phyloP scores from a whole-genome alignment of 2,888 invertebrate species.

The Agapostemon virescens region DNA sequence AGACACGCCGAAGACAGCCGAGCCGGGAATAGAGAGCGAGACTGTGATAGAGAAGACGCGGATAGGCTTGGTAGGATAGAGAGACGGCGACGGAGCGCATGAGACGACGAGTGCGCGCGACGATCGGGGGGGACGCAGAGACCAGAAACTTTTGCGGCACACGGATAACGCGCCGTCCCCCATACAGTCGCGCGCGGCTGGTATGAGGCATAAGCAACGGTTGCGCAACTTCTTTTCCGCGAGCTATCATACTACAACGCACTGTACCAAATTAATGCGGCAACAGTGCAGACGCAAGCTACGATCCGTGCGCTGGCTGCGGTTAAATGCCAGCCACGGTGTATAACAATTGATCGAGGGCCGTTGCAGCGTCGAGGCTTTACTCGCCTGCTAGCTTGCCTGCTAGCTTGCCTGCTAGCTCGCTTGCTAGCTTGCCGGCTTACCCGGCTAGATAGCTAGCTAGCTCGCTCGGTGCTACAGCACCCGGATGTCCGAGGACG shows the following conservation, averaged over 20 bases:
- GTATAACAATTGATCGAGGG: conserved; percentile 67
- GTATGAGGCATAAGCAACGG: conserved; percentile 58
- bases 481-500: conserved; percentile 76
- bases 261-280: conserved; percentile 73
- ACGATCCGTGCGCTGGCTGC: conserved; percentile 47
- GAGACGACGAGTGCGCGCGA: conserved; percentile 1
- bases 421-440: neutral
- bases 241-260: conserved; percentile 71
- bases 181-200: conserved; percentile 22
- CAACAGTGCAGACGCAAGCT: conserved; percentile 58
- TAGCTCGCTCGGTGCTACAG: conserved; percentile 34
- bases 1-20: conserved; percentile 13
- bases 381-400: neutral
- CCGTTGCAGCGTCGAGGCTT: conserved; percentile 34
- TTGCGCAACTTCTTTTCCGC: conserved; percentile 74
- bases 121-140: conserved; percentile 7
- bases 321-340: conserved; percentile 69
- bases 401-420: neutral
- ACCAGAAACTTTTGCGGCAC: conserved; percentile 19
- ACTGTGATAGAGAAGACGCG: conserved; percentile 5
- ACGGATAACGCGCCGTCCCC: neutral
- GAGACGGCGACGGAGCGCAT: neutral
- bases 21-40: conserved; percentile 13
- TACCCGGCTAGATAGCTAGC: neutral
- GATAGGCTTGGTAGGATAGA: neutral